These are phyloP conservation scores for Cetonia aurata DNA, from an alignment of 2,888 invertebrate genomes.

Conservation along the genomic window DNA sequence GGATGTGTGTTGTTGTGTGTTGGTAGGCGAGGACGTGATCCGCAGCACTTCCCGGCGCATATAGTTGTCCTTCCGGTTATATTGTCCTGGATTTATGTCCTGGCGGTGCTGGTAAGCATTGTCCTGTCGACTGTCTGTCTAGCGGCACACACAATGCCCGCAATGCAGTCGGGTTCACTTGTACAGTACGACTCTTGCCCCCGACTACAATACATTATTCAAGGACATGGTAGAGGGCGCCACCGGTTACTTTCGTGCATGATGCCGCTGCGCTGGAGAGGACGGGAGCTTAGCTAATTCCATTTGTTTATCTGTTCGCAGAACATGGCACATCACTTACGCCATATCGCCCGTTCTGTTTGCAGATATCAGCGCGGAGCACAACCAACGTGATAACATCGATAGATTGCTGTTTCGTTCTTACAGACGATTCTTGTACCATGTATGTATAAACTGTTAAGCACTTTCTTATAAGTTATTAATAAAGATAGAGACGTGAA, in stretches of 20 bases:
- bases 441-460: too few species aligned
- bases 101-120: constrained; percentile 59
- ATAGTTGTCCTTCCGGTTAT: constrained; percentile 63
- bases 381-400: too few species aligned
- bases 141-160: constrained; percentile 61
- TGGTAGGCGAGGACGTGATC: constrained; percentile 60
- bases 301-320: constrained; percentile 46
- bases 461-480: too few species aligned
- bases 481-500: too few species aligned
- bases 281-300: constrained; percentile 44
- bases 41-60: constrained; percentile 62
- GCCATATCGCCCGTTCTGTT: neutral
- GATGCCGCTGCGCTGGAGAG: too few species aligned
- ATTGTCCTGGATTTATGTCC: constrained; percentile 65
- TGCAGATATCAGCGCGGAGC: neutral
- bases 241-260: constrained; percentile 47
- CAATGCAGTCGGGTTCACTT: constrained; percentile 60
- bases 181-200: constrained; percentile 52
- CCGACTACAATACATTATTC: constrained; percentile 48
- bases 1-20: constrained; percentile 56
- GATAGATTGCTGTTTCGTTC: too few species aligned
- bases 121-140: constrained; percentile 63
- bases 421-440: too few species aligned
- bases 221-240: constrained; percentile 48
- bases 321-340: constrained; percentile 45